A percentile compares a stretch with the other conserved stretches of the same genome.
These are phyloP conservation scores for Chondrosia reniformis DNA, from an alignment of 37 sponge, comb jelly and placozoan species.

Conservation along the genomic window DNA sequence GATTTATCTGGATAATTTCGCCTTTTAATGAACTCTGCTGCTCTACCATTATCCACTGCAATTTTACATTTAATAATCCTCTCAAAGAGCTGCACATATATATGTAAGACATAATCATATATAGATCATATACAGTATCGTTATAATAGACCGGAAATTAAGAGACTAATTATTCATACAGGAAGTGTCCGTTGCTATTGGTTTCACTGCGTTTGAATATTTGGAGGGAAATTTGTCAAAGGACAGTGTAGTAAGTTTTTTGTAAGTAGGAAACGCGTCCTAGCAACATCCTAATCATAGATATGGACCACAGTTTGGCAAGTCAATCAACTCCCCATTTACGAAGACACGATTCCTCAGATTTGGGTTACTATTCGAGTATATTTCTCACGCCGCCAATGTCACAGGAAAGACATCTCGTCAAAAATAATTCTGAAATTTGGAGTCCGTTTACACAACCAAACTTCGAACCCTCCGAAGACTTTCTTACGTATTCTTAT, in stretches of 20 bases:
- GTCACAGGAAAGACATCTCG: background rate
- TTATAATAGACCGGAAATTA: too few relatives aligned
- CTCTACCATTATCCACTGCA: slow-evolving; percentile 88
- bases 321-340: too few relatives aligned
- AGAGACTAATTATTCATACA: background rate
- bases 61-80: slow-evolving; percentile 79
- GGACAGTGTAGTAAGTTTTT: too few relatives aligned
- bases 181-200: background rate
- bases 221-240: too few relatives aligned
- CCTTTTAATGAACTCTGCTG: slow-evolving; percentile 85
- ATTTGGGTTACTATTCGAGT: too few relatives aligned
- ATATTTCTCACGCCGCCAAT: slow-evolving; percentile 10
- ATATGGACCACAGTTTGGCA: too few relatives aligned
- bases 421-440: background rate
- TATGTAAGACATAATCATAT: background rate
- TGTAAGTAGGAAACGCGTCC: too few relatives aligned
- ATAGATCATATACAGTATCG: background rate
- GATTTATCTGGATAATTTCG: slow-evolving; percentile 80
- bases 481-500: background rate
- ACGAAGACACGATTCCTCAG: too few relatives aligned
- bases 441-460: background rate
- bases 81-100: slow-evolving; percentile 71
- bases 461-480: background rate
- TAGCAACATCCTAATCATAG: too few relatives aligned
- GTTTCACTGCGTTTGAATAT: too few relatives aligned